Conservation (phyloP, 2,888 invertebrate species). For the Cryptops parisi region DNA sequence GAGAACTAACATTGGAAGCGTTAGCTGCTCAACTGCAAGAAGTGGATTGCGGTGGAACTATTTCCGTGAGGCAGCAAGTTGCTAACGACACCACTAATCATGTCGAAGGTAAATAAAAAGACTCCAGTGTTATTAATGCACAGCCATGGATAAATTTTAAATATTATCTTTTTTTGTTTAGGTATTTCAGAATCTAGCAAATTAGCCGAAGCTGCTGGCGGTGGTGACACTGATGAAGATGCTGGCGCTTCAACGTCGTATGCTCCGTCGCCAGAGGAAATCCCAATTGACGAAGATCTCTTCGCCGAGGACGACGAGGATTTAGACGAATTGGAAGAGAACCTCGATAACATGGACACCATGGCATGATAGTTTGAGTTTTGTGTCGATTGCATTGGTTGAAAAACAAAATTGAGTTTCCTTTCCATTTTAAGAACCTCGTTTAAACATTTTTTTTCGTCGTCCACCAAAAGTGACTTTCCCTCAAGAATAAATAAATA, state of each 20-base stretch:
- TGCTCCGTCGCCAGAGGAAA: constrained; percentile 26
- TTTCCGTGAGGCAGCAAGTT: constrained; percentile 25
- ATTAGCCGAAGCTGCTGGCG: constrained; percentile 16
- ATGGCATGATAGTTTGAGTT: constrained; percentile 4
- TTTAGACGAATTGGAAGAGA: constrained; percentile 61
- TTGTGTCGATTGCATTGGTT: no score
- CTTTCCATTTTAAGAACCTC: no score
- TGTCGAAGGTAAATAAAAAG: not conserved
- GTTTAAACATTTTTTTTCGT: no score
- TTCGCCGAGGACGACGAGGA: constrained; percentile 62
- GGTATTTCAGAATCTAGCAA: constrained; percentile 11
- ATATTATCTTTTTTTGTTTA: no score
- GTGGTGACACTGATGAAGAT: constrained; percentile 22
- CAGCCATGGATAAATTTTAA: no score
- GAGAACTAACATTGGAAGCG: constrained; percentile 41
- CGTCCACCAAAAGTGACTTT: no score
- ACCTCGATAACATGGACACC: constrained; percentile 47
- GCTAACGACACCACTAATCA: not conserved
- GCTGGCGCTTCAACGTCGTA: constrained; percentile 39
- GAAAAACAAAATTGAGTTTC: no score
- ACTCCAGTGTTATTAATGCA: no score
- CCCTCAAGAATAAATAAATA: no score
- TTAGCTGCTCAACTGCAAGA: constrained; percentile 61
- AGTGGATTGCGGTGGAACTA: constrained; percentile 49
- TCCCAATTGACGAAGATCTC: constrained; percentile 83